Base-by-base conservation (phyloP, 2,888 invertebrate species). In the Notodromas monacha region DNA sequence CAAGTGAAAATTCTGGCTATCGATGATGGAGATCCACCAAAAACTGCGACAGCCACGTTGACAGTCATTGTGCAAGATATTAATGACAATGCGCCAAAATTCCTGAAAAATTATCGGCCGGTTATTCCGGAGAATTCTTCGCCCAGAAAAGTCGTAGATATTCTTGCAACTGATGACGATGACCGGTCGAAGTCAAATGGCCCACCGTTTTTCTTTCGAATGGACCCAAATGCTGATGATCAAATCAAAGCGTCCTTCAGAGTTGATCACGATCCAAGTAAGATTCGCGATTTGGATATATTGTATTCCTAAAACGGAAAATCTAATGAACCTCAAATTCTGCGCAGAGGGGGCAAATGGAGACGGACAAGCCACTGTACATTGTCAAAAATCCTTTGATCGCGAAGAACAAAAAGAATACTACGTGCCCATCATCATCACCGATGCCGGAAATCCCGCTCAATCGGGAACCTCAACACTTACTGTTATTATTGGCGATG, bases 341-440 rank as follows among this genome's bases (percentile, higher is more conserved):
- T n/a, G n/a, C 21, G n/a, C 59, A 69, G 69, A 79, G 62, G 84
- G 84, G 38, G 84, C 84, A 30, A 84, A 84, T 44, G 84, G 84
- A 29, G 84, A 86, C 47, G 92, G 92, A 26, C 81, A 84, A 69
- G 92, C 89, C 30, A 74, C 79, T 31, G 74, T 96, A n/a, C 74
- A 74, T 2, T 84, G 89, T 0, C 57, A 81, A 16, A 60, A 76
- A 36, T 72, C 73, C 8, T 89, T 92, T 50, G 84, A 89, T 46
- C 62, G 92, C 36, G 89, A 92, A 51, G 70, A 76, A 44, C 74
- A 79, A 46, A 89, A 89, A 47, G 81, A 84, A 50, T 84, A 84
- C 47, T 61, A 79, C 40, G 76, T 96, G 43, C 92, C 92, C 2
- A 84, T 96, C 43, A 72, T 86, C 14, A 86, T 96, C 45, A 81